Percentiles rank a stretch among this genome's conserved stretches.
Conservation (phyloP, 2,888 invertebrate genomes). For the Fabriciana adippe region DNA sequence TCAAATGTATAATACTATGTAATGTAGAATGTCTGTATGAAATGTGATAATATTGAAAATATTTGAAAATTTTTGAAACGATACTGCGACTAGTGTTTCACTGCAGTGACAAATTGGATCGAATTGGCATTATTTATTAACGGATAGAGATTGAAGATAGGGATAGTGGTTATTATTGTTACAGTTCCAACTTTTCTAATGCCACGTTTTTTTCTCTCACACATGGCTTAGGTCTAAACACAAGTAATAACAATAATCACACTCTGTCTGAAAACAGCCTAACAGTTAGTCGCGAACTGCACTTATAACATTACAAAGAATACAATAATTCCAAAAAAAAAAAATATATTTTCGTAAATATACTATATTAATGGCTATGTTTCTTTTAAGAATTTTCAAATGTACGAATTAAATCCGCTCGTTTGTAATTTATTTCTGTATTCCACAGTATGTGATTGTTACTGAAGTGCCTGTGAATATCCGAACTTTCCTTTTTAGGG, state of each 20-base stretch:
- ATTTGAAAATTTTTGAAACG: background rate
- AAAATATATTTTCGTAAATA: conserved; percentile 18
- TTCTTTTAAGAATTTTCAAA: conserved; percentile 10
- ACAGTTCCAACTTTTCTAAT: too few relatives aligned
- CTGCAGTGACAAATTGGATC: too few relatives aligned
- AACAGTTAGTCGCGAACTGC: background rate
- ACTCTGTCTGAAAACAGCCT: too few relatives aligned
- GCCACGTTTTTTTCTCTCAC: too few relatives aligned
- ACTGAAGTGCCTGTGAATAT: conserved; percentile 6
- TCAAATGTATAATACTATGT: conserved; percentile 12
- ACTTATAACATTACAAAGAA: conserved; percentile 1
- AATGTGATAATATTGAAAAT: conserved; percentile 20
- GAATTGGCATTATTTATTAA: too few relatives aligned
- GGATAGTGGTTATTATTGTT: too few relatives aligned
- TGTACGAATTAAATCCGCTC: conserved; percentile 7
- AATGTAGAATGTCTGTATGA: conserved; percentile 4
- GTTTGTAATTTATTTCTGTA: conserved; percentile 6
- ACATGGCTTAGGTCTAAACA: too few relatives aligned
- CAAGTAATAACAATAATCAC: too few relatives aligned
- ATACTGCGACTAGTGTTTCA: background rate
- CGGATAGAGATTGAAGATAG: too few relatives aligned
- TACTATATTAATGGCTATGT: conserved; percentile 6
- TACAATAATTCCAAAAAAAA: conserved; percentile 10
- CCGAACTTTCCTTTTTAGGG: conserved; percentile 1
- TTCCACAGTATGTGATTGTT: conserved; percentile 8